Conservation (phyloP, 1,140 invertebrate species). For the Drosophila grimshawi region DNA sequence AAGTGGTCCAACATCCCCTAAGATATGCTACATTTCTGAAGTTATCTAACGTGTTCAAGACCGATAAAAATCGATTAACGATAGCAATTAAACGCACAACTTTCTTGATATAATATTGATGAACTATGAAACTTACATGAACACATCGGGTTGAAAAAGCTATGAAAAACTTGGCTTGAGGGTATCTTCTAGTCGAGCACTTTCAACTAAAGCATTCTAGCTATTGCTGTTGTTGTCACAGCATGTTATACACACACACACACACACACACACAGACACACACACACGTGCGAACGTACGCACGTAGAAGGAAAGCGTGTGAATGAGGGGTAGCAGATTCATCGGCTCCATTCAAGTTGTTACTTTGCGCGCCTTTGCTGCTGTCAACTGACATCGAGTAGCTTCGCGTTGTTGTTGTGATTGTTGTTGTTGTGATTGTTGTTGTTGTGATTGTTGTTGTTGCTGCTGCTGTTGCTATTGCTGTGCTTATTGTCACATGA, state of each 20-base stretch:
- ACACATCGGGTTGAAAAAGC: too few relatives aligned
- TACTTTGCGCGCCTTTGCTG: slow-evolving; percentile 60
- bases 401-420: slow-evolving; percentile 34
- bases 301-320: not conserved
- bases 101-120: too few relatives aligned
- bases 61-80: too few relatives aligned
- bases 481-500: slow-evolving; percentile 66
- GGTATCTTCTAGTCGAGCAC: too few relatives aligned
- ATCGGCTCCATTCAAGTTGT: slow-evolving; percentile 58
- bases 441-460: slow-evolving; percentile 15
- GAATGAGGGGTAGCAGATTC: not conserved
- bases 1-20: too few relatives aligned
- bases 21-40: too few relatives aligned
- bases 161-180: too few relatives aligned
- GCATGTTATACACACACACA: slow-evolving; percentile 19
- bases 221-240: slow-evolving; percentile 45
- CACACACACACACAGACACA: not conserved
- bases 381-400: slow-evolving; percentile 75
- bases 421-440: slow-evolving; percentile 26
- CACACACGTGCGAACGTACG: not conserved
- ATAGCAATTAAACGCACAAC: too few relatives aligned
- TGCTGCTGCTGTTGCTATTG: slow-evolving; percentile 27
- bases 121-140: too few relatives aligned
- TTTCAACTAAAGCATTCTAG: not conserved
- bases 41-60: too few relatives aligned